Conservation (phyloP, 2,797 vertebrate species). For the Lepus townsendii region DNA sequence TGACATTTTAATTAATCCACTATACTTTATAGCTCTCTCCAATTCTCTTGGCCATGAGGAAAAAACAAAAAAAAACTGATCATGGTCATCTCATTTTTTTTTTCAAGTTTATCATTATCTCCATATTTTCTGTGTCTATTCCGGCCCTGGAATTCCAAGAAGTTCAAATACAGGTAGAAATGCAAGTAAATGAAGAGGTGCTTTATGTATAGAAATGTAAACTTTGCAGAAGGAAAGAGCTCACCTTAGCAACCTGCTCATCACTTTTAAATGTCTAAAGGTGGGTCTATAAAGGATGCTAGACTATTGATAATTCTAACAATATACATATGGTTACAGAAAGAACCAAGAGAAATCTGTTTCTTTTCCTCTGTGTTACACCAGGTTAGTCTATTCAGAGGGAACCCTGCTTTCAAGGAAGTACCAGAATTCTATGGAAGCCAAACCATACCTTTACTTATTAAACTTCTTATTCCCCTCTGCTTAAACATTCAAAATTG, state of each 20-base stretch:
- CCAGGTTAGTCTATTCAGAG: background rate
- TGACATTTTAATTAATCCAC: background rate
- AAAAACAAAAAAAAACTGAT: background rate
- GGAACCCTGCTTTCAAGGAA: background rate
- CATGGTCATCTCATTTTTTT: background rate
- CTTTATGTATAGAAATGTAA: conserved; percentile 11
- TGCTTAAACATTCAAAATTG: conserved; percentile 4
- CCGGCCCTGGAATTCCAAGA: conserved; percentile 24
- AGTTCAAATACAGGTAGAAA: background rate
- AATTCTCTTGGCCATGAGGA: background rate
- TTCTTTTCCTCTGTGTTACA: background rate
- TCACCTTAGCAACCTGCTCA: background rate
- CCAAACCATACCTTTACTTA: background rate
- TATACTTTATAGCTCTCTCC: background rate
- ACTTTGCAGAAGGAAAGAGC: background rate
- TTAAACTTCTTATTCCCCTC: background rate
- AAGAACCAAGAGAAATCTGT: background rate
- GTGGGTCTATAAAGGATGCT: background rate
- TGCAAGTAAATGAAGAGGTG: background rate
- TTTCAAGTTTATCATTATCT: background rate
- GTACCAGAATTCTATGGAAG: background rate
- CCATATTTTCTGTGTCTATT: background rate
- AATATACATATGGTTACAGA: background rate
- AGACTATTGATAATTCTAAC: background rate
- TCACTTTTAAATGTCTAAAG: background rate